These are phyloP conservation scores for Microchirus variegatus DNA, from an alignment of 2,797 vertebrate genomes.

Conservation along the genomic window DNA sequence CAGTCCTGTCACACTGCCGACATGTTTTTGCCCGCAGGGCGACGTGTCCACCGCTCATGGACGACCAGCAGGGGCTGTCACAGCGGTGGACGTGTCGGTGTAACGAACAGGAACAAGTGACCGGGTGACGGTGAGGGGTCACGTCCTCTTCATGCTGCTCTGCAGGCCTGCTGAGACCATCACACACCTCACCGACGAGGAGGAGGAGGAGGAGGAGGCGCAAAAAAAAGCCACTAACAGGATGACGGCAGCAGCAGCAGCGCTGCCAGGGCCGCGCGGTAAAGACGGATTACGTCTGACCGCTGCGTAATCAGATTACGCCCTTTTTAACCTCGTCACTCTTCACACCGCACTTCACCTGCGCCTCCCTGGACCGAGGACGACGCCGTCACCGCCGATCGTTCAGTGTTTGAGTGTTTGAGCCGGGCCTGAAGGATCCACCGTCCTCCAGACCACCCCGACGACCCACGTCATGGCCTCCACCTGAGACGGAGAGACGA, in stretches of 20 bases:
- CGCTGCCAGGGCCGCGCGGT: slow-evolving; percentile 72
- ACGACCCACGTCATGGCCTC: slow-evolving; percentile 24
- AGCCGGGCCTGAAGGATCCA: slow-evolving; percentile 4
- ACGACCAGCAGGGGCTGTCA: too few species aligned
- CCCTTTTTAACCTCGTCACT: slow-evolving; percentile 82
- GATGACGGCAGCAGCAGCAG: slow-evolving; percentile 85
- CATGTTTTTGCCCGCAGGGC: too few species aligned
- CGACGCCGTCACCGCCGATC: not conserved
- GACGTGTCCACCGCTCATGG: too few species aligned
- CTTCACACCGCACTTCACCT: slow-evolving; percentile 56
- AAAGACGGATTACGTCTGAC: slow-evolving; percentile 94
- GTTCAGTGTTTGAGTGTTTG: too few species aligned
- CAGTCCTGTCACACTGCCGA: too few species aligned
- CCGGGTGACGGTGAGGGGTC: too few species aligned
- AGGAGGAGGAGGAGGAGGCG: too few species aligned
- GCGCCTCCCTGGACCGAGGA: not conserved
- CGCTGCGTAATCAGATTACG: slow-evolving; percentile 93
- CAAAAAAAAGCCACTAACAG: slow-evolving; percentile 92
- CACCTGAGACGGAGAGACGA: slow-evolving; percentile 47
- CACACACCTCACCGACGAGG: too few species aligned
- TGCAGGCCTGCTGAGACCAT: too few species aligned
- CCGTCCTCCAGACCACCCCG: slow-evolving; percentile 9
- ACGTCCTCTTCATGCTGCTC: too few species aligned
- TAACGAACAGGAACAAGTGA: too few species aligned
- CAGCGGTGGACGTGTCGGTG: too few species aligned